A percentile compares a stretch with the other conserved stretches of the same genome.
phyloP scores from a whole-genome alignment of 2,797 vertebrate genomes.

The Hemibagrus guttatus region DNA sequence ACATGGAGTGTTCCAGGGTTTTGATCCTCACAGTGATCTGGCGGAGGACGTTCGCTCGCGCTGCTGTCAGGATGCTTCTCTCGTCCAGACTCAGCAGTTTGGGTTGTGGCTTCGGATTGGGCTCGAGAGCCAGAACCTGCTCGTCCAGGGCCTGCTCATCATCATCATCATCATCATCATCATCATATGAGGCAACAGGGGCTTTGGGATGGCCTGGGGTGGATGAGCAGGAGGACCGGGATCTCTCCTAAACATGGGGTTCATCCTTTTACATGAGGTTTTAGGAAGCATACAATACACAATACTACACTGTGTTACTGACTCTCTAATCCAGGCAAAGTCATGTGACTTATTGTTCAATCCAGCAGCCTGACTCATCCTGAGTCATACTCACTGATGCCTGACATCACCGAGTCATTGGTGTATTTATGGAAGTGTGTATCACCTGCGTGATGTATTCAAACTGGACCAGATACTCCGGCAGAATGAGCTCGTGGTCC shows the following conservation, averaged over 20 bases:
- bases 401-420: neutral
- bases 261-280: too few species aligned
- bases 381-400: neutral
- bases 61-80: constrained; percentile 73
- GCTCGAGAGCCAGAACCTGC: constrained; percentile 77
- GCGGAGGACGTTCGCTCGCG: constrained; percentile 76
- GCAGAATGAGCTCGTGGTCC: constrained; percentile 81
- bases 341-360: neutral
- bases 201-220: neutral
- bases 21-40: constrained; percentile 79
- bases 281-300: neutral
- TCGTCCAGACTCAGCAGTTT: constrained; percentile 79
- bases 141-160: constrained; percentile 66
- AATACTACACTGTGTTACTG: neutral
- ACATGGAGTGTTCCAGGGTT: neutral
- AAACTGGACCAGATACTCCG: constrained; percentile 83
- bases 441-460: constrained; percentile 78
- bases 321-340: neutral
- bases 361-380: neutral
- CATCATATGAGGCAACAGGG: constrained; percentile 14
- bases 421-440: neutral
- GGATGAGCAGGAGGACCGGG: constrained; percentile 15
- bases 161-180: constrained; percentile 45
- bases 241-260: constrained; percentile 57
- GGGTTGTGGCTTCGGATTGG: constrained; percentile 71